Conservation (phyloP, 2,888 invertebrate species). For the Ectemnius lituratus region DNA sequence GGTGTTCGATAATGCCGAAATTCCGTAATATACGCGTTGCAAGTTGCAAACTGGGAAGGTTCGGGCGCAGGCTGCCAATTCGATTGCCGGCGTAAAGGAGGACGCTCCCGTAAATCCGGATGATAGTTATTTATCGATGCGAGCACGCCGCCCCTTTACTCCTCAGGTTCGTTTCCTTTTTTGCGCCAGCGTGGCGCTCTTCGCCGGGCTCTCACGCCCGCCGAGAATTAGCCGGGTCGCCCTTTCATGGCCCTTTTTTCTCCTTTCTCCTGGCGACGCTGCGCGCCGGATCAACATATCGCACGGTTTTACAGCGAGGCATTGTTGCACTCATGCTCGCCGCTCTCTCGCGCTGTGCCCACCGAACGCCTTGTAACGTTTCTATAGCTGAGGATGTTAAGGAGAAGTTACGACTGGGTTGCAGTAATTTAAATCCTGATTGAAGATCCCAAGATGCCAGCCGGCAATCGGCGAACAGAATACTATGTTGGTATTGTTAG, state of each 20-base stretch:
- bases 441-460: too few species aligned
- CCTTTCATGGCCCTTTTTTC: conserved; percentile 33
- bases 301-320: conserved; percentile 22
- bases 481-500: too few species aligned
- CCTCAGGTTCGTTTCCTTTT: conserved; percentile 17
- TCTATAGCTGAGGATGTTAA: too few species aligned
- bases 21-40: conserved; percentile 53
- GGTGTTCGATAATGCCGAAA: conserved; percentile 52
- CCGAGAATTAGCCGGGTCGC: conserved; percentile 40
- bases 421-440: too few species aligned
- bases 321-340: conserved; percentile 5
- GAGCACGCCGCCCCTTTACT: conserved; percentile 27
- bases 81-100: conserved; percentile 37
- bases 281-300: conserved; percentile 39
- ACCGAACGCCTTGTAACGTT: too few species aligned
- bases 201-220: conserved; percentile 20
- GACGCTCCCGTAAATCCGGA: conserved; percentile 59
- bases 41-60: conserved; percentile 41
- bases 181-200: conserved; percentile 6
- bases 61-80: conserved; percentile 26
- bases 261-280: conserved; percentile 17
- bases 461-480: too few species aligned
- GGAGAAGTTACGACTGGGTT: neutral
- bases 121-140: conserved; percentile 50
- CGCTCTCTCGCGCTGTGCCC: too few species aligned